These are phyloP conservation scores for Zygothrica quintamaculata DNA, from an alignment of 2,888 invertebrate species.

Conservation along the genomic window DNA sequence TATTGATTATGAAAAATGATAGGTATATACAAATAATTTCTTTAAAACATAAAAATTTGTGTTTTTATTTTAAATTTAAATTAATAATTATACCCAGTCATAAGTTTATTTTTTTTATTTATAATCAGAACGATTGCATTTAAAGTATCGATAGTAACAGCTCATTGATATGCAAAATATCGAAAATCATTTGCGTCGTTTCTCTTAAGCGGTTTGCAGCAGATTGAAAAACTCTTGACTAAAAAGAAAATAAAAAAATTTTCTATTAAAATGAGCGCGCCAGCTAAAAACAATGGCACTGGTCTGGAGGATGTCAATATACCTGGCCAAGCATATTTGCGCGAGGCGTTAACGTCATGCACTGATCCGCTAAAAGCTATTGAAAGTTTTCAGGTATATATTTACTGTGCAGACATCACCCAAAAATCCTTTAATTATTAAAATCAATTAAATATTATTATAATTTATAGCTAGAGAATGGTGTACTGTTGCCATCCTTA, in stretches of 20 bases:
- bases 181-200: constrained; percentile 85
- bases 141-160: constrained; percentile 74
- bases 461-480: constrained; percentile 94
- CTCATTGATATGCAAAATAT: too few relatives aligned
- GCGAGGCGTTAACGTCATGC: constrained; percentile 96
- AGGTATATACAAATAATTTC: too few relatives aligned
- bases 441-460: background rate
- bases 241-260: background rate
- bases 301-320: constrained; percentile 94
- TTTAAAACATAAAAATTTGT: too few relatives aligned
- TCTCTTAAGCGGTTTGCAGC: too few relatives aligned
- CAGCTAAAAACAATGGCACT: constrained; percentile 85
- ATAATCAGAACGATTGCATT: too few relatives aligned
- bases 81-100: too few relatives aligned
- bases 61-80: too few relatives aligned
- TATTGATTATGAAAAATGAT: too few relatives aligned
- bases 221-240: constrained; percentile 74
- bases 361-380: constrained; percentile 99
- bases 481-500: constrained; percentile 95
- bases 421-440: background rate
- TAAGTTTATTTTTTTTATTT: too few relatives aligned
- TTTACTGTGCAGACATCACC: background rate
- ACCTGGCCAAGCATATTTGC: constrained; percentile 93
- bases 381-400: constrained; percentile 90
- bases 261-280: constrained; percentile 74